phyloP scores from a whole-genome alignment of 2,888 invertebrate genomes.

The Junonia oenone region DNA sequence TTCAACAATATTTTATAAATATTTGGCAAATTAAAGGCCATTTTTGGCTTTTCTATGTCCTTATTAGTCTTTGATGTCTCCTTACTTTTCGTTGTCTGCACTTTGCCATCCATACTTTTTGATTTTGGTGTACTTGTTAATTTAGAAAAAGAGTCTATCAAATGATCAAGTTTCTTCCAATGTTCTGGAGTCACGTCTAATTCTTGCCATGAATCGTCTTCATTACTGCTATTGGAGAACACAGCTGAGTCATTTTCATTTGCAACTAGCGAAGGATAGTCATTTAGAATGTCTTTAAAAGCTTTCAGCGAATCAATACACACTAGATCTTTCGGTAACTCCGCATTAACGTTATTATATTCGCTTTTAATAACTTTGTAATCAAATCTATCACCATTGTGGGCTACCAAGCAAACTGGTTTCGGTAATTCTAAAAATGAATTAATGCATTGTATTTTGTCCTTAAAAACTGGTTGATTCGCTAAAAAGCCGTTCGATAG shows the following conservation, averaged over 20 bases:
- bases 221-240: background rate
- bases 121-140: conserved; percentile 31
- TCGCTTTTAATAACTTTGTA: conserved; percentile 84
- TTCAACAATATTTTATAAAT: conserved; percentile 78
- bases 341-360: conserved; percentile 68
- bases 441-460: conserved; percentile 75
- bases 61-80: too few relatives aligned
- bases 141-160: conserved; percentile 42
- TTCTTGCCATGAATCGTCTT: conserved; percentile 9
- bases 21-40: conserved; percentile 69
- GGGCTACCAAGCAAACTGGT: conserved; percentile 89
- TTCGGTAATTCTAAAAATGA: conserved; percentile 82
- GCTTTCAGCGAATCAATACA: conserved; percentile 84
- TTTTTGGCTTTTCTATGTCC: conserved; percentile 12
- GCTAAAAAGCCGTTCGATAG: conserved; percentile 84
- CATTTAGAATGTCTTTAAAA: conserved; percentile 68
- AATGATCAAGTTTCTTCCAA: conserved; percentile 21
- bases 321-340: conserved; percentile 71
- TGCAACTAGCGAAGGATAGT: background rate
- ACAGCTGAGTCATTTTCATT: background rate
- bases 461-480: conserved; percentile 79
- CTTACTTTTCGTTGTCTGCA: too few relatives aligned
- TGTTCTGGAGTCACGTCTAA: conserved; percentile 20
- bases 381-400: conserved; percentile 86
- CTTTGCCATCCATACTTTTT: conserved; percentile 24